Evolutionary conservation across 2,888 invertebrate genomes (phyloP), one percentile per base, ranked within the genome.

Genomic region (Epinotia bilunana): DNA sequence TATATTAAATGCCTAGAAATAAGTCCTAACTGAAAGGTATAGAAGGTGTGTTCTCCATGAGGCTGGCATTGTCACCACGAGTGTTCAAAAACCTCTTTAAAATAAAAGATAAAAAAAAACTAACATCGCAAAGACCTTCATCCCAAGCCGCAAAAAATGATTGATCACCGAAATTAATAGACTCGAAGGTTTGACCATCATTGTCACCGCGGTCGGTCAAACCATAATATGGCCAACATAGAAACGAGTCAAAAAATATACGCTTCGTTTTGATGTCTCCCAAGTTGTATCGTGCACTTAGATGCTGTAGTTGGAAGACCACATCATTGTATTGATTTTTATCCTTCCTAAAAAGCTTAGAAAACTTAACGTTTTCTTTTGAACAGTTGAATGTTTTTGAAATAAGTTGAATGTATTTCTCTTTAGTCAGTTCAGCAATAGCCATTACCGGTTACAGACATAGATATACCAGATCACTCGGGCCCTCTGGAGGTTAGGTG

Each of bases 331-430:
- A 63, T 20, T 63, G 63, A 2, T 23, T 7, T 46, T 20, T 6
- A 13, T 4, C 7, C 1, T 13, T 5, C 13, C 12, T 23, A 16
- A 46, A 13, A 20, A 63, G 16, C 6, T 4, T 7, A 20, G 63
- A 46, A 7, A 63, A 63, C 18, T 5, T 23, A 0, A 53, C 2
- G 6, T 53, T 6, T 53, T 6, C 9, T 1, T 7, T 7, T n/a
- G 12, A 39, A 63, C 63, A 63, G 46, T 63, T 63, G 46, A 63
- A 63, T 20, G 20, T 63, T 11, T 43, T 13, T 13, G 63, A 43
- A 16, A 63, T 39, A 20, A 63, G 18, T 23, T 46, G 23, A 2
- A 5, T 43, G 63, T 43, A 63, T 46, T 63, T 6, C 53, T 53
- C 53, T n/a, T n/a, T 7, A 28, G 23, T 28, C 23, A 28, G 23